Evolutionary conservation across 2,888 invertebrate genomes (phyloP).

Genomic region (Scaptodrosophila latifasciaeformis): DNA sequence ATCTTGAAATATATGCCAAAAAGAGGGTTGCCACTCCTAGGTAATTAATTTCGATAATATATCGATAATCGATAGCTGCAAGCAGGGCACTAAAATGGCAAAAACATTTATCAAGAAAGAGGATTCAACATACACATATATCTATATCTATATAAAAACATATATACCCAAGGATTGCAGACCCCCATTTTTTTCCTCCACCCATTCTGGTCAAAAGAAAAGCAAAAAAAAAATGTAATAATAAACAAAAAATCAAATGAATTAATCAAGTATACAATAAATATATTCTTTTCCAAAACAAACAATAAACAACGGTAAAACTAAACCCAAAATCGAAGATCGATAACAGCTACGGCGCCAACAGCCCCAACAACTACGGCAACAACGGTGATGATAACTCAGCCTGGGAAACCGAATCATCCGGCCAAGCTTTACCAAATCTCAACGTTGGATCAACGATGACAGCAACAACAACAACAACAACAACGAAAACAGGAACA

Average conservation of each 20-base stretch:
- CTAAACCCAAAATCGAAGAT: conserved; percentile 37
- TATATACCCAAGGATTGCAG: neutral
- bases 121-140: too few relatives aligned
- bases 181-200: conserved; percentile 9
- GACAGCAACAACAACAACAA: conserved; percentile 21
- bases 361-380: conserved; percentile 18
- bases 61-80: too few relatives aligned
- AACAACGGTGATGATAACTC: conserved; percentile 43
- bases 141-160: too few relatives aligned
- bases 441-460: conserved; percentile 13
- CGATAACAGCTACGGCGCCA: conserved; percentile 51
- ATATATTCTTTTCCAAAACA: conserved; percentile 7
- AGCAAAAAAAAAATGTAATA: conserved; percentile 5
- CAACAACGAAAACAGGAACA: conserved; percentile 18
- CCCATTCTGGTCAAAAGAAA: too few relatives aligned
- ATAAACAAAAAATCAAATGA: too few relatives aligned
- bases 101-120: too few relatives aligned
- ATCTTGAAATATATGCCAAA: too few relatives aligned
- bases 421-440: too few relatives aligned
- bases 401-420: conserved; percentile 30
- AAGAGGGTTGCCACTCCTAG: too few relatives aligned
- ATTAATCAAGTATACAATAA: too few relatives aligned
- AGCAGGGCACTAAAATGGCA: too few relatives aligned
- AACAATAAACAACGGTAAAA: conserved; percentile 1
- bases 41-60: too few relatives aligned